These are phyloP conservation scores for Hippolais icterina DNA, from an alignment of 2,113 vertebrate species.

Conservation along the genomic window DNA sequence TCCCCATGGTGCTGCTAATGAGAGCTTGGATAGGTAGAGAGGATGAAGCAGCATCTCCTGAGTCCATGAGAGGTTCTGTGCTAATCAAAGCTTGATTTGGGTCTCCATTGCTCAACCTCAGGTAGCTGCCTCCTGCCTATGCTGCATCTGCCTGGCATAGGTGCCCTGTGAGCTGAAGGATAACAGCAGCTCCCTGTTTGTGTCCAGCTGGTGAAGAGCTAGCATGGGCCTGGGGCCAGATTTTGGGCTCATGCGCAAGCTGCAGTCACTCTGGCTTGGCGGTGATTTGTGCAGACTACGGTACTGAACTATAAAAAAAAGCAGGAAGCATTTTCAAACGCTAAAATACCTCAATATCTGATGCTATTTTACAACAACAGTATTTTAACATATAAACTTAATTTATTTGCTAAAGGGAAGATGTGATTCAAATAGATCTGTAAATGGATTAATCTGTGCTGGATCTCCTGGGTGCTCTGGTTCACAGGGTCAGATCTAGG, in stretches of 20 bases:
- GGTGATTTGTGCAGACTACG: neutral
- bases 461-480: neutral
- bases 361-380: neutral
- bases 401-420: neutral
- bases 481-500: neutral
- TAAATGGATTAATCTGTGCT: neutral
- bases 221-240: neutral
- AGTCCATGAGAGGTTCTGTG: neutral
- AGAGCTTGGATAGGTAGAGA: neutral
- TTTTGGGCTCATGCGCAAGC: neutral
- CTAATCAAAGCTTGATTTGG: neutral
- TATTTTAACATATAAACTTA: neutral
- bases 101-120: accelerated
- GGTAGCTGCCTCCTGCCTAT: neutral
- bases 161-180: neutral
- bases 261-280: neutral
- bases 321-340: neutral
- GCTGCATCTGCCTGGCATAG: neutral
- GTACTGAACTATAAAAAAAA: neutral
- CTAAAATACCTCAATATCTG: neutral
- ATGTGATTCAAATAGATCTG: neutral
- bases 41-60: neutral
- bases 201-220: neutral
- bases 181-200: neutral
- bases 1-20: accelerated